Evolutionary conservation across 2,113 vertebrate genomes (phyloP).

Genomic region (Synodontis membranacea): DNA sequence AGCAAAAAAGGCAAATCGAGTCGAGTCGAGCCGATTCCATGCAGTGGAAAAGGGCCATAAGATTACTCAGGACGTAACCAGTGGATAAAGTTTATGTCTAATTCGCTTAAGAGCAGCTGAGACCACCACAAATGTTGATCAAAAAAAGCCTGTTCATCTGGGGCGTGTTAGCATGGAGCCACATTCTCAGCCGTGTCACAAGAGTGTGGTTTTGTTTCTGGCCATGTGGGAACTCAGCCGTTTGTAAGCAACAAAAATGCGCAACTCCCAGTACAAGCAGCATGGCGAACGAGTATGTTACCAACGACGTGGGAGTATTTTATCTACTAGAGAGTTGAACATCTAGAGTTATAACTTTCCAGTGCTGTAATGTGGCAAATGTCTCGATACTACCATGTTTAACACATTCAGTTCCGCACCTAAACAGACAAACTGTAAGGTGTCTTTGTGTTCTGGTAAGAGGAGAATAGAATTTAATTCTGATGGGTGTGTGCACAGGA

Average conservation of each 20-base stretch:
- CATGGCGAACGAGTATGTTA: not conserved
- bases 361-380: not conserved
- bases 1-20: no score
- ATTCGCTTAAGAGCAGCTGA: conserved; percentile 4
- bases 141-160: conserved; percentile 7
- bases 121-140: conserved; percentile 6
- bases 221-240: not conserved
- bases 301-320: not conserved
- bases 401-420: not conserved
- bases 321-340: not conserved
- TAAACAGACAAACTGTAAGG: not conserved
- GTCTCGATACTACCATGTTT: not conserved
- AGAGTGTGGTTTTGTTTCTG: not conserved
- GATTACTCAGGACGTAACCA: not conserved
- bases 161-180: conserved; percentile 1
- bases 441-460: not conserved
- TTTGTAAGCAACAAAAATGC: not conserved
- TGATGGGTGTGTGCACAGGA: not conserved
- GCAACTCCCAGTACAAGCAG: not conserved
- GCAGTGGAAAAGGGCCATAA: no score
- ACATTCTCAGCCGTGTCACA: not conserved
- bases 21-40: no score
- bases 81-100: not conserved
- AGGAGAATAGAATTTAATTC: not conserved
- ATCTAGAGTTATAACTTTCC: not conserved